These are phyloP conservation scores for Malachius bipustulatus DNA, from an alignment of 2,888 invertebrate species.

Conservation along the genomic window DNA sequence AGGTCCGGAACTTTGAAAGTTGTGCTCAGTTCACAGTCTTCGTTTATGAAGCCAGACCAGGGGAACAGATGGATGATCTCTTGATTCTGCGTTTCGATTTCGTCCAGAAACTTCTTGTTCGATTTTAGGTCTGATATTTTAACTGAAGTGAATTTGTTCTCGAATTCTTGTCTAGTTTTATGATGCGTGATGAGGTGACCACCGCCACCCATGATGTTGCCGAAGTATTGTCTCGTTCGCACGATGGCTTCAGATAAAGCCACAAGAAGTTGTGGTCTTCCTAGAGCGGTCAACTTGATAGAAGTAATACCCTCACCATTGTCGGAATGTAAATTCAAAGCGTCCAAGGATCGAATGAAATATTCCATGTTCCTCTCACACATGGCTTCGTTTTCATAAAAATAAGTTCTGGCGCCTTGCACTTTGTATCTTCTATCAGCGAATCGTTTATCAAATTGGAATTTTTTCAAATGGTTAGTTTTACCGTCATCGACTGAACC, in stretches of 20 bases:
- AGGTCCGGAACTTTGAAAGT: neutral
- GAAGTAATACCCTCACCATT: slow-evolving; percentile 92
- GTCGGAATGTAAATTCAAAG: slow-evolving; percentile 61
- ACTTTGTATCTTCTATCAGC: slow-evolving; percentile 84
- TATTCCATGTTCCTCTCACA: slow-evolving; percentile 90
- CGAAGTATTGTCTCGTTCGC: slow-evolving; percentile 81
- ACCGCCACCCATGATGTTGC: slow-evolving; percentile 67
- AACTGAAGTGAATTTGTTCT: neutral
- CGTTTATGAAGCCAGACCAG: neutral
- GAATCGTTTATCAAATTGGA: slow-evolving; percentile 66
- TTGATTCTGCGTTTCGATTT: neutral
- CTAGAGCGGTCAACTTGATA: slow-evolving; percentile 85
- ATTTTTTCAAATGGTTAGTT: too few relatives aligned
- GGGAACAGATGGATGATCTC: neutral
- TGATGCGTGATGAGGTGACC: slow-evolving; percentile 72
- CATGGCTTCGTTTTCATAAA: slow-evolving; percentile 87
- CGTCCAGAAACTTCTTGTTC: neutral
- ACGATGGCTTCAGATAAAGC: slow-evolving; percentile 89
- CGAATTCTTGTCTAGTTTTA: slow-evolving; percentile 13
- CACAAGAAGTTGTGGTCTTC: slow-evolving; percentile 80
- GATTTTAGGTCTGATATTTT: neutral
- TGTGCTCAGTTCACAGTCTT: neutral
- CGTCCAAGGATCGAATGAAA: slow-evolving; percentile 81
- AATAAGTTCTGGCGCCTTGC: slow-evolving; percentile 83
- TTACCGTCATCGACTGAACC: neutral